Evolutionary conservation across 1,140 invertebrate genomes (phyloP), one percentile per base, ranked within the genome.

Genomic region (Pogonognathellus flavescens): DNA sequence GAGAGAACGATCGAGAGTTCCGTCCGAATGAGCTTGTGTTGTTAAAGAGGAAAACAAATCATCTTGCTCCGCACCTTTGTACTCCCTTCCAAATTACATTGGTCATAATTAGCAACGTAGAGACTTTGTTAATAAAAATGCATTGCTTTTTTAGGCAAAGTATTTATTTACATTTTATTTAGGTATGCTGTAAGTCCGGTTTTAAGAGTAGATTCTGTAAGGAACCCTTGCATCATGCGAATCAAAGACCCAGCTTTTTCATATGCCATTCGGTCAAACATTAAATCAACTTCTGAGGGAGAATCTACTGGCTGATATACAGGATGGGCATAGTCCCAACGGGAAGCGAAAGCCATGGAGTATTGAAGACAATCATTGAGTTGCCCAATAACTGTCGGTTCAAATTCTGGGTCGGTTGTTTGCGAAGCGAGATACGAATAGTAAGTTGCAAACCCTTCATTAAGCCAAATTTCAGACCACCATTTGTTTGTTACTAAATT

Each of bases 41-140:
- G 93, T 93, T 88, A 97, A 92, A 2, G 93, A 92, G 0, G 90
- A 80, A 92, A 94, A 96, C 0, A 97, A 91, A 89, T 96, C 93
- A 86, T 95, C 92, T 70, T 95, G 93, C 82, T 93, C 92, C 0
- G 95, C 94, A 88, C 93, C 94, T 0, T 90, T 89, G 89, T 94
- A 96, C 88, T 93, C 90, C 89, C 93, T 93, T 82, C 16, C 88
- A 84, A 57, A 82, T n/a, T 16, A 25, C 11, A 18, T 53, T 66
- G 16, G 13, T 62, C 20, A 3, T 52, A 55, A 60, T 22, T 5
- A 2, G 4, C 0, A 0, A 80, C 4, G 49, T 22, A 31, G 14
- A 72, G 16, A 31, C 7, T 14, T 52, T n/a, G 80, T 6, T 52
- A 10, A 50, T 10, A 16, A 11, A 84, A 18, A 59, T n/a, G 0